These are phyloP conservation scores for Laspeyria flexula DNA, from an alignment of 2,888 invertebrate species.

Conservation along the genomic window DNA sequence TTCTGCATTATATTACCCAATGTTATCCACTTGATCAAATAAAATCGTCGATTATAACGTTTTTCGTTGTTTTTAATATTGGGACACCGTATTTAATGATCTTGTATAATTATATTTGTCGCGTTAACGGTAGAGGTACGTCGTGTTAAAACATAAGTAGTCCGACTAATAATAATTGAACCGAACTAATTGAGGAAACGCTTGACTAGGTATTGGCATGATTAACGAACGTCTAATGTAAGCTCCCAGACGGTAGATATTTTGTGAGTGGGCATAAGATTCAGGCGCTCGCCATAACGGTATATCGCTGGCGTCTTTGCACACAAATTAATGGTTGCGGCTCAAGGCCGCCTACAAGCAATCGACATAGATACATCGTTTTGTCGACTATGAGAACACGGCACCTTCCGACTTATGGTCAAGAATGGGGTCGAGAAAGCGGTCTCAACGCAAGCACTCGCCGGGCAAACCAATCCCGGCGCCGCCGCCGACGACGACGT, in stretches of 20 bases:
- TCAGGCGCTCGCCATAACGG: conserved; percentile 78
- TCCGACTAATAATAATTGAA: not conserved
- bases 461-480: conserved; percentile 41
- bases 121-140: not conserved
- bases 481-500: conserved; percentile 32
- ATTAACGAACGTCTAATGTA: conserved; percentile 31
- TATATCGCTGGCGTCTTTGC: conserved; percentile 75
- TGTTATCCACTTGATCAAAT: too few species aligned
- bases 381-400: conserved; percentile 81
- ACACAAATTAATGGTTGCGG: conserved; percentile 83
- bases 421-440: conserved; percentile 82
- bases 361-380: conserved; percentile 84
- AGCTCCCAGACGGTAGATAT: conserved; percentile 48
- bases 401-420: conserved; percentile 73
- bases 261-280: conserved; percentile 68
- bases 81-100: not conserved
- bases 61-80: not conserved
- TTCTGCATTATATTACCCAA: conserved; percentile 10
- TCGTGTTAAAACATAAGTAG: not conserved
- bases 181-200: conserved; percentile 19
- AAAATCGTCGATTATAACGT: not conserved
- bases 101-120: not conserved
- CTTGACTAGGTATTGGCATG: conserved; percentile 15
- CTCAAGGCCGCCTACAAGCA: conserved; percentile 84
- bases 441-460: conserved; percentile 58